These are phyloP conservation scores for Synanceia verrucosa DNA, from an alignment of 2,797 vertebrate species.

Conservation along the genomic window DNA sequence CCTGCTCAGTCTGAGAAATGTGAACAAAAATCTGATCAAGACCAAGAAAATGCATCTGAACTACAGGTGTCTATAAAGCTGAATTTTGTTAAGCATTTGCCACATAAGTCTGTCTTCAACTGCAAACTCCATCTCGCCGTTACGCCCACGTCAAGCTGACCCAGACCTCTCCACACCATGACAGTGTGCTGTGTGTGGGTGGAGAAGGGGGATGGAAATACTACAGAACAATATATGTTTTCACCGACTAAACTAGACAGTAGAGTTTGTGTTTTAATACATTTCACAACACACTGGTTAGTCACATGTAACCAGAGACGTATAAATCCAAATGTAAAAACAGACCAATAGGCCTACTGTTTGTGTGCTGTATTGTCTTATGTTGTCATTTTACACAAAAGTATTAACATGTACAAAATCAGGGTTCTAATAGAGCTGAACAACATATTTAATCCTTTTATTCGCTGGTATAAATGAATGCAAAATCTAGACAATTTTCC, in stretches of 20 bases:
- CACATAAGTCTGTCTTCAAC: slow-evolving; percentile 16
- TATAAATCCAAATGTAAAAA: not conserved
- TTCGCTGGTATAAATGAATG: not conserved
- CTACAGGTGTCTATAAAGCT: not conserved
- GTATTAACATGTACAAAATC: too few species aligned
- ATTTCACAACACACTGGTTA: not conserved
- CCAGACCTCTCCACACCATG: slow-evolving; percentile 31
- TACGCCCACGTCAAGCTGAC: slow-evolving; percentile 50
- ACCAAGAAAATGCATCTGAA: not conserved
- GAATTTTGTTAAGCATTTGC: slow-evolving; percentile 11
- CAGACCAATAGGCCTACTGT: not conserved
- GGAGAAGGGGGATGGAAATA: slow-evolving; percentile 15
- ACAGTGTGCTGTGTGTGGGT: slow-evolving; percentile 22
- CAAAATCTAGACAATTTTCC: not conserved
- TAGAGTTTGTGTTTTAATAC: slow-evolving; percentile 10
- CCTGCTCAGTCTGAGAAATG: slow-evolving; percentile 15
- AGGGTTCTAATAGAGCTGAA: not conserved
- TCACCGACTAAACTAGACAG: slow-evolving; percentile 4
- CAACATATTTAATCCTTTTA: not conserved
- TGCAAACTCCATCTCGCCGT: slow-evolving; percentile 19
- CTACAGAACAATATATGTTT: not conserved
- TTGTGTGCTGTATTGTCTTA: not conserved
- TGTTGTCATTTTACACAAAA: not conserved
- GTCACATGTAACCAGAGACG: not conserved
- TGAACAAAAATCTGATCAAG: slow-evolving; percentile 15